Conservation (phyloP, 2,888 invertebrate genomes). For the Drosophila atripex region DNA sequence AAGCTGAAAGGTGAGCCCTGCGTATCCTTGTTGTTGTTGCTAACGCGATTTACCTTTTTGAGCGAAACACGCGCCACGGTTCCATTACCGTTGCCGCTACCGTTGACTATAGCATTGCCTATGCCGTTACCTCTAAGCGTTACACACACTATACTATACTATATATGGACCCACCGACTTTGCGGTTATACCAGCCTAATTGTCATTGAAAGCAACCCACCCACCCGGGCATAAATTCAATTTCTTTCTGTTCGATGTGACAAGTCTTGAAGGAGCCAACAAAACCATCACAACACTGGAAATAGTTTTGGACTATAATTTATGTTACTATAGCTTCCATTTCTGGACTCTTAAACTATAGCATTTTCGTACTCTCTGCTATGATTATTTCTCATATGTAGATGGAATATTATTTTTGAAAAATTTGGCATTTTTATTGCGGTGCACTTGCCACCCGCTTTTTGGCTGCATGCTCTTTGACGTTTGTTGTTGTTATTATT, state of each 20-base stretch:
- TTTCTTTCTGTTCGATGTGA: slow-evolving; percentile 62
- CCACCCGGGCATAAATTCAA: slow-evolving; percentile 61
- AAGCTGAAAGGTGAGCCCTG: slow-evolving; percentile 57
- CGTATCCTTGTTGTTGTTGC: slow-evolving; percentile 60
- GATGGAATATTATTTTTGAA: background rate
- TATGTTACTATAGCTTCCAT: background rate
- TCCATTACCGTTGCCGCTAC: slow-evolving; percentile 8
- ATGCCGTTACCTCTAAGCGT: slow-evolving; percentile 8
- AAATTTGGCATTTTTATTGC: background rate
- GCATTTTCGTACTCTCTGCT: too few relatives aligned
- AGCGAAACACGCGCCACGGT: slow-evolving; percentile 58
- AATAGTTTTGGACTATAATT: background rate
- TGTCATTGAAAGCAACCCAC: slow-evolving; percentile 59
- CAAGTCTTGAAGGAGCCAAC: slow-evolving; percentile 41
- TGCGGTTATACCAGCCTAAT: slow-evolving; percentile 54
- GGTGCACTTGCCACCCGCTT: slow-evolving; percentile 8
- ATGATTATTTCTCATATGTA: too few relatives aligned
- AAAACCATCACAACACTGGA: slow-evolving; percentile 1
- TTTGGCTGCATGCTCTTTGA: slow-evolving; percentile 15
- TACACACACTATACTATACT: slow-evolving; percentile 4
- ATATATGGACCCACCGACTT: slow-evolving; percentile 3
- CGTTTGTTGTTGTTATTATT: slow-evolving; percentile 42
- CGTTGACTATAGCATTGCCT: slow-evolving; percentile 8
- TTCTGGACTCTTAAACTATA: background rate
- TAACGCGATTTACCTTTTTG: slow-evolving; percentile 65